Base-by-base conservation (phyloP, 2,888 invertebrate species). In the Drosophila crucigera region DNA sequence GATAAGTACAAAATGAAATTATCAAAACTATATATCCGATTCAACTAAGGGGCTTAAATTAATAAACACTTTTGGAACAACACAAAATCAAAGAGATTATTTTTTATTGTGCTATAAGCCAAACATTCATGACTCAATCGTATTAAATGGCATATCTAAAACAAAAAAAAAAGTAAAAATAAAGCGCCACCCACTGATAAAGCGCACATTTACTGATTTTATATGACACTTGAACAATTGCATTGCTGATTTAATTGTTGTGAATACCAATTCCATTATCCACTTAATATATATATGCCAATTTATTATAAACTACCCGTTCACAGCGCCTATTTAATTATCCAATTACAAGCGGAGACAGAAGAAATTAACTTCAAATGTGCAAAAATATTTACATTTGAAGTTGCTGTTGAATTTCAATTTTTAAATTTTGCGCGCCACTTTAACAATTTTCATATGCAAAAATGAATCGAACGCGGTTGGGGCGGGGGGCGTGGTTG, bases 311-410 rank as follows among this genome's bases (percentile, higher is more conserved):
- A 74, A 81, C 75, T 76, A 68, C 66, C 74, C 58, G 66, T 61
- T 82, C 63, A 53, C 39, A 65, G 76, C 72, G 76, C 54, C 80
- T 74, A 80, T 86, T 89, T 83, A 87, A 89, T 84, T 83, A 89
- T 87, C 78, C 88, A 86, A 86, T 86, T 88, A 88, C 72, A 56
- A 60, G 37, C 56, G 47, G 14, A 71, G 66, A 61, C 61, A 72
- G 76, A 73, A 73, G 68, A 83, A 81, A 76, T 71, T 62, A 67
- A 84, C 73, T 79, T 74, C 7, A 74, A 84, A 74, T 68, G 68
- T 67, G 55, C 6, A 28, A 63, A 81, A 86, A 81, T 70, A 70
- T 73, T 71, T 74, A 4, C 25, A 60, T 41, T 25, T 74, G 61
- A 65, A 69, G 50, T 68, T 67, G 53, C 37, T 31, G 52, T 56